Conservation (phyloP, 2,797 vertebrate species). For the Numenius phaeopus region DNA sequence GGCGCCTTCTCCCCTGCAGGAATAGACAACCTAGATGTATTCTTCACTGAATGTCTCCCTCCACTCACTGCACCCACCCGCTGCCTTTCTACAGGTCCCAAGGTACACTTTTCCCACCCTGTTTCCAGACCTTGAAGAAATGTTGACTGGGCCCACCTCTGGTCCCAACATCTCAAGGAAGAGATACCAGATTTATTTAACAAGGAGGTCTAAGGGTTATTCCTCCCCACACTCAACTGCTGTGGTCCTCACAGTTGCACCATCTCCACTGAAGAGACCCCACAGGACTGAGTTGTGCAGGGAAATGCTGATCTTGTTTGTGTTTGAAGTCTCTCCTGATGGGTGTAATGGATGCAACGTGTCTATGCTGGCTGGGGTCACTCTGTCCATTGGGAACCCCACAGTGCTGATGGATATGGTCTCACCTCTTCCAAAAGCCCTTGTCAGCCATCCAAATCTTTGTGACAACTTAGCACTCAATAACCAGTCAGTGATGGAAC, state of each 20-base stretch:
- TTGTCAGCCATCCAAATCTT: not conserved
- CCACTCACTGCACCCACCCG: accelerated
- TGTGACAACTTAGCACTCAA: not conserved
- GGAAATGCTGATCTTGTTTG: not conserved
- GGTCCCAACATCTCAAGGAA: not conserved
- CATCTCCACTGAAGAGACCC: not conserved
- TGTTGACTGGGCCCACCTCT: not conserved
- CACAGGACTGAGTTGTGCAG: not conserved
- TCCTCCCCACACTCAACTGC: not conserved
- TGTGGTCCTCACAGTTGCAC: not conserved
- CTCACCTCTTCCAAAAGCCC: not conserved
- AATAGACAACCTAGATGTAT: not conserved
- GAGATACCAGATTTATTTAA: not conserved
- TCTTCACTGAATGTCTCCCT: not conserved
- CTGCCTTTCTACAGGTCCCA: not conserved
- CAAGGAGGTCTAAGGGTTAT: not conserved
- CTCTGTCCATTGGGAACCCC: not conserved
- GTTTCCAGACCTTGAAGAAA: not conserved
- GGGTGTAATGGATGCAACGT: not conserved
- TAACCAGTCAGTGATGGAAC: not conserved
- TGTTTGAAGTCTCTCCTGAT: not conserved
- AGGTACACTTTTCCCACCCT: not conserved
- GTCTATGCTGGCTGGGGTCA: not conserved
- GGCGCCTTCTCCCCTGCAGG: not conserved
- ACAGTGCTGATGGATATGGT: not conserved